Conservation (phyloP, 2,113 vertebrate species). For the Orthonyx spaldingii region DNA sequence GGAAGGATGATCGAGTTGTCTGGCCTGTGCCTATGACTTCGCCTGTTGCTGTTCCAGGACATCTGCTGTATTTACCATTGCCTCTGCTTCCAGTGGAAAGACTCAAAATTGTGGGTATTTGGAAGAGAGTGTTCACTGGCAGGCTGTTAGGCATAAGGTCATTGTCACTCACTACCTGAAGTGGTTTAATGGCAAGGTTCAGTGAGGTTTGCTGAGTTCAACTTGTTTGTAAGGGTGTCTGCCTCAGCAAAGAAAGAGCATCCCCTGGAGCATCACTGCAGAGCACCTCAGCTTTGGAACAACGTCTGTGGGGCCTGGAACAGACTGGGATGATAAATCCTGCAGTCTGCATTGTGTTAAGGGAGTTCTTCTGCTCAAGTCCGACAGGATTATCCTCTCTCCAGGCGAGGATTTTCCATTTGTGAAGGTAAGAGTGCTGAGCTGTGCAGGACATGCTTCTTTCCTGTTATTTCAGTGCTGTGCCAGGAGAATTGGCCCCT, state of each 20-base stretch:
- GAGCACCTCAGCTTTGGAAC: neutral
- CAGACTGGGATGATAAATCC: neutral
- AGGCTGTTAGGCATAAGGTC: neutral
- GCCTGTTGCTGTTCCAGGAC: neutral
- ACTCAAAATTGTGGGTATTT: neutral
- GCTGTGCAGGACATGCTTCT: neutral
- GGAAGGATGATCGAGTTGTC: neutral
- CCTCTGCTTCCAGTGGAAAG: neutral
- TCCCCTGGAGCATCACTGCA: neutral
- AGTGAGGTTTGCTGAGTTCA: neutral
- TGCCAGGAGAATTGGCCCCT: neutral
- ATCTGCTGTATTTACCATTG: neutral
- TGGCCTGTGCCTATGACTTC: neutral
- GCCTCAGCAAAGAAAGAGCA: neutral
- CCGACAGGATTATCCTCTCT: neutral
- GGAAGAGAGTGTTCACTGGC: neutral
- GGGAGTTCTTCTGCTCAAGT: neutral
- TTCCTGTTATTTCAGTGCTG: neutral
- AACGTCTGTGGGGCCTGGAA: neutral
- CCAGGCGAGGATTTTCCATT: neutral
- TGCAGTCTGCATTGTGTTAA: rapidly evolving
- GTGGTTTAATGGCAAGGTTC: neutral
- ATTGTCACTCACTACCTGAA: neutral
- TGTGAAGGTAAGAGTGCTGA: neutral
- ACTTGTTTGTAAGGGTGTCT: neutral